These are phyloP conservation scores for Pseudorhiza aurosa DNA, from an alignment of 30 jellyfish, hydroid and myxozoan species.

Conservation along the genomic window DNA sequence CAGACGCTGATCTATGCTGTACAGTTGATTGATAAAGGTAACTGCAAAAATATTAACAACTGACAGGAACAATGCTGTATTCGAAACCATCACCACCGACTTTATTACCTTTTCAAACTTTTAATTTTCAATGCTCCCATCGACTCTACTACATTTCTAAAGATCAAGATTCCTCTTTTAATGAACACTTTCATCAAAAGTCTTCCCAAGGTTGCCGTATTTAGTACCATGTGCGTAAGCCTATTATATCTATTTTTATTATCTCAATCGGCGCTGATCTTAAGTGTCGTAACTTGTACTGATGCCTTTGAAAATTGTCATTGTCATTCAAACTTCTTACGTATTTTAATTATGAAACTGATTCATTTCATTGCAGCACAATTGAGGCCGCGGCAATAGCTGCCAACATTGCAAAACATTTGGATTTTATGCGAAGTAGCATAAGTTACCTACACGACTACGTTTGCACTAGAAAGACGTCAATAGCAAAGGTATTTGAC, in stretches of 20 bases:
- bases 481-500: slow-evolving; percentile 30
- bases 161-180: no score
- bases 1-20: no score
- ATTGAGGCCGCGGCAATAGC: slow-evolving; percentile 78
- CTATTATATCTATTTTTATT: no score
- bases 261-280: neutral
- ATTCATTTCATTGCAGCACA: slow-evolving; percentile 42
- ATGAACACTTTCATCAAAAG: no score
- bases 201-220: neutral
- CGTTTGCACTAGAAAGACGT: slow-evolving; percentile 16
- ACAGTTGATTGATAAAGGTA: no score
- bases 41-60: no score
- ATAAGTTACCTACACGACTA: slow-evolving; percentile 47
- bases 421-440: slow-evolving; percentile 70
- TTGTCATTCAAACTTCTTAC: neutral
- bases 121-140: no score
- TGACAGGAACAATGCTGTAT: no score
- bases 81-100: no score
- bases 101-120: no score
- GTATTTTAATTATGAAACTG: neutral
- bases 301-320: neutral
- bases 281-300: neutral
- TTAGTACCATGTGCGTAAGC: neutral
- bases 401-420: slow-evolving; percentile 83
- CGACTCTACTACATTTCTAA: no score